These are phyloP conservation scores for Anthophora plumipes DNA, from an alignment of 2,888 invertebrate species.

Conservation along the genomic window DNA sequence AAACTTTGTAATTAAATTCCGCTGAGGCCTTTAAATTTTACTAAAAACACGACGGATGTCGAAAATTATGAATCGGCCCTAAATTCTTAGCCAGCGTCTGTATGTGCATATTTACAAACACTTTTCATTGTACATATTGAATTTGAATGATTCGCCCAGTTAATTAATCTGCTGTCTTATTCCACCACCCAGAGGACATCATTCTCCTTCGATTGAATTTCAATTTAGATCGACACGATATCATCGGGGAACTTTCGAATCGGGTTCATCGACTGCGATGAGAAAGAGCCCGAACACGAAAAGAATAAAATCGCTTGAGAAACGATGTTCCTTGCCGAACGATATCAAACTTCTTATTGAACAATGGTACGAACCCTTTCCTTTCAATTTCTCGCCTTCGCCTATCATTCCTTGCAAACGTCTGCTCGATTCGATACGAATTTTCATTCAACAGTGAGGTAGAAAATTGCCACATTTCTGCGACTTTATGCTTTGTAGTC, in stretches of 20 bases:
- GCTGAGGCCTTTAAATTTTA: no score
- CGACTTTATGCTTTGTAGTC: background rate
- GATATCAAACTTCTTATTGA: constrained; percentile 3
- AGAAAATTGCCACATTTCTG: background rate
- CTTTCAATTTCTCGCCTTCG: background rate
- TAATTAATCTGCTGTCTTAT: background rate
- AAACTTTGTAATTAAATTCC: no score
- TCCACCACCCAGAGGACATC: background rate
- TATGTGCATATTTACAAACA: no score
- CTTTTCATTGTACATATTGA: background rate
- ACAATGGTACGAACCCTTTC: background rate
- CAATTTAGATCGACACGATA: constrained; percentile 24
- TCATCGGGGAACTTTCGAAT: background rate
- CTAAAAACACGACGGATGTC: no score
- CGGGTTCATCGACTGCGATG: constrained; percentile 8
- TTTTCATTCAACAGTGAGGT: background rate
- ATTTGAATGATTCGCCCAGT: constrained; percentile 29
- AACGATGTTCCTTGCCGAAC: background rate
- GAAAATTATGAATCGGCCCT: no score
- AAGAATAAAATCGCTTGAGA: background rate
- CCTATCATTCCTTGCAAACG: background rate
- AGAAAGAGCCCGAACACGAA: background rate
- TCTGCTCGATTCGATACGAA: background rate
- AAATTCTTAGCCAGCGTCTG: no score
- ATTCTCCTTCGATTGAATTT: background rate